A percentile compares a stretch with the other conserved stretches of the same genome.
Conservation (phyloP, 1,140 invertebrate species). For the Leucophenga varia region DNA sequence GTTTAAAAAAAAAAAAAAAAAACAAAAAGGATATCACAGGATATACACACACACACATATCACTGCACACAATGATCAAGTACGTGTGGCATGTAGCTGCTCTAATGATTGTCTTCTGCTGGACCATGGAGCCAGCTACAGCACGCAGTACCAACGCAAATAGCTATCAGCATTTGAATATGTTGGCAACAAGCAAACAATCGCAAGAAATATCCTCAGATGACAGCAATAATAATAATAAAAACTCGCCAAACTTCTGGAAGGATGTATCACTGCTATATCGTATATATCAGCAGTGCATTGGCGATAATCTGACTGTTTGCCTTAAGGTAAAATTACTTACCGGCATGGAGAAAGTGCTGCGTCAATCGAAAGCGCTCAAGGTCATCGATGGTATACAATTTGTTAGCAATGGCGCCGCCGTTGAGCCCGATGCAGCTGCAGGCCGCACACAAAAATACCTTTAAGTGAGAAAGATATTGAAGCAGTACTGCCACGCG, state of each 20-base stretch:
- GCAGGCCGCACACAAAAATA: constrained; percentile 27
- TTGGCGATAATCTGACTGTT: constrained; percentile 66
- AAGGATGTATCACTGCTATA: constrained; percentile 48
- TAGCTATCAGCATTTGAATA: constrained; percentile 35
- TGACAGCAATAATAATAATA: not conserved
- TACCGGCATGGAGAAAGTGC: constrained; percentile 69
- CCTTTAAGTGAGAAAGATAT: constrained; percentile 61
- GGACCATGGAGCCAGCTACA: constrained; percentile 21
- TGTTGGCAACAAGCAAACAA: constrained; percentile 16
- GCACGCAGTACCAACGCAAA: constrained; percentile 33
- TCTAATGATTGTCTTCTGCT: constrained; percentile 45
- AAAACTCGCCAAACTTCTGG: constrained; percentile 30
- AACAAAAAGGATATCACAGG: constrained; percentile 17
- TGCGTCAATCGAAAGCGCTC: constrained; percentile 64
- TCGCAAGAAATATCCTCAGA: too few relatives aligned
- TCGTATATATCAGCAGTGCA: constrained; percentile 72
- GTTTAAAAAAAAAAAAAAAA: constrained; percentile 16
- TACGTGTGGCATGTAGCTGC: constrained; percentile 49
- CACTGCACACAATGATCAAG: constrained; percentile 42
- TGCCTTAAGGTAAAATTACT: constrained; percentile 77
- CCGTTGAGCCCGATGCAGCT: constrained; percentile 42
- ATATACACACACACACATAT: constrained; percentile 3
- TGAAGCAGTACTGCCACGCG: constrained; percentile 69
- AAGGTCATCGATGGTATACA: constrained; percentile 70
- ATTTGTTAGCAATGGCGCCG: constrained; percentile 63